These are phyloP conservation scores for Crotalus horridus DNA, from an alignment of 2,113 vertebrate genomes.

Conservation along the genomic window DNA sequence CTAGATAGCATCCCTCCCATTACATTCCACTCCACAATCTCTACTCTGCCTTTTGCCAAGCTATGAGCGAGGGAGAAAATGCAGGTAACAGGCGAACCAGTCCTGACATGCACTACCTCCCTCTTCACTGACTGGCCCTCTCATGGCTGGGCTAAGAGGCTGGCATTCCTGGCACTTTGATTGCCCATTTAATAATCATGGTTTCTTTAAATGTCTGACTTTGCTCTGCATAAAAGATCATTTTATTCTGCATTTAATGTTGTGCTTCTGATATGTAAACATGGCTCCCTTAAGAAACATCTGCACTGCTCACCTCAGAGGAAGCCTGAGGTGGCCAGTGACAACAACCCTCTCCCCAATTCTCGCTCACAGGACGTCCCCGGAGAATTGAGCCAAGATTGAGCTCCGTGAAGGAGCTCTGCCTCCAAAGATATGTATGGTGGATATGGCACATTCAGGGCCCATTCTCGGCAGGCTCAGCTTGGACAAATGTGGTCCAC, in stretches of 20 bases:
- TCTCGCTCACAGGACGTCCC: background rate
- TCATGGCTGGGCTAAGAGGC: background rate
- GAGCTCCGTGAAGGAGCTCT: background rate
- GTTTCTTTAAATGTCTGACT: background rate
- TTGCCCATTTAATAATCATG: background rate
- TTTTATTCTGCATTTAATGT: background rate
- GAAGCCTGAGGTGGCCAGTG: background rate
- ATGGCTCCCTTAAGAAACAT: background rate
- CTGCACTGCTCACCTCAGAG: background rate
- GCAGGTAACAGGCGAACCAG: too few species aligned
- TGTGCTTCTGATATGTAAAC: background rate
- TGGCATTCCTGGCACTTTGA: background rate
- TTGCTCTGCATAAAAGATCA: background rate
- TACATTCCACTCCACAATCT: too few species aligned
- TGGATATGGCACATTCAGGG: accelerated
- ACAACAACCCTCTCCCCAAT: background rate
- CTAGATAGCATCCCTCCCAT: too few species aligned
- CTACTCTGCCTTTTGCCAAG: too few species aligned
- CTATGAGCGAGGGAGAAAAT: too few species aligned
- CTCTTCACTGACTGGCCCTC: background rate
- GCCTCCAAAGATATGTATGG: background rate
- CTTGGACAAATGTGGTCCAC: slow-evolving; percentile 86
- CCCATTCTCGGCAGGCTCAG: background rate
- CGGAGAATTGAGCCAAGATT: background rate
- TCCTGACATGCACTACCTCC: background rate